Base-by-base conservation (phyloP, 1,140 invertebrate genomes). In the Apis mellifera region DNA sequence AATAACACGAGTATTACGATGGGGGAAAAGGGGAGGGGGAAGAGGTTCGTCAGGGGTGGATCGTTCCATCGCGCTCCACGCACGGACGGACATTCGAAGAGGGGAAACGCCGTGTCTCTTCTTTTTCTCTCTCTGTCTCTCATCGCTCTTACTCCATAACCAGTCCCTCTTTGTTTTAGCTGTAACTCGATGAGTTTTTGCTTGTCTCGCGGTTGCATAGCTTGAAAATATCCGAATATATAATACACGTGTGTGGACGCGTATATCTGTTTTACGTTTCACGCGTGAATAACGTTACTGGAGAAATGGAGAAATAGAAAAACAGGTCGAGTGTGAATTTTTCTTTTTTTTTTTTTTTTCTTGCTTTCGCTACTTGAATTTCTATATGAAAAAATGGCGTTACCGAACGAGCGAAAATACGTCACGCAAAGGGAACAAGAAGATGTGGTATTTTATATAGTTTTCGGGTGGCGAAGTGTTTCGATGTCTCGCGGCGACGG, bases 1-100 rank as follows among this genome's bases (percentile, higher is more conserved):
- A 82, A 82, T 76, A 76, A 76, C 79, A 23, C 32, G 62, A 42
- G 42, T 68, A 59, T 81, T 75, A 75, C 55, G n/a, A 66, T 12
- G 11, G 9, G 5, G 21, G 12, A 17, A 15, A 26, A 62, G 26
- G 13, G 5, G 60, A 62, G 13, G 7, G 2, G 13, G 48, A 0
- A 11, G 11, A 59, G 3, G 15, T 7, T 0, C 7, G 54, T n/a
- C 19, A 17, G 26, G 59, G 19, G 12, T 21, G n/a, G 50, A 80
- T 73, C 78, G 69, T 55, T 64, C 23, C 52, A 15, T 54, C 26
- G 9, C 54, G 17, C 1, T n/a, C 32, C 13, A 23, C 21, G 17
- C 12, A 11, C 23, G 50, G 21, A 55, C 13, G 17, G 48, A n/a
- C 26, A 42, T 75, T 54, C 32, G 17, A 79, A 52, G 52, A 42